Base-by-base conservation (phyloP, 2,888 invertebrate genomes). In the Idaea straminata region DNA sequence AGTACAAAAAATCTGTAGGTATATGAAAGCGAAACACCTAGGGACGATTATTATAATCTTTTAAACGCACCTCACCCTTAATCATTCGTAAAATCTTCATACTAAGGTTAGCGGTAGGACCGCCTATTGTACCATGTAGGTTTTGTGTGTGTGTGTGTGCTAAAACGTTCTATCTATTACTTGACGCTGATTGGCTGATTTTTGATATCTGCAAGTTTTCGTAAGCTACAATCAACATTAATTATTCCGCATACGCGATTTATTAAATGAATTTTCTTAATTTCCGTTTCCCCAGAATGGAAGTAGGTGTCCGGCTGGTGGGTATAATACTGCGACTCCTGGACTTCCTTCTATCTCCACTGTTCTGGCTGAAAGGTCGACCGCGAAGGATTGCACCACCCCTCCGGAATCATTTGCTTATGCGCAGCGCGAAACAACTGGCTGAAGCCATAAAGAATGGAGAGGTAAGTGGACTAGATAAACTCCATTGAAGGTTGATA, bases 371-470 rank as follows among this genome's bases (percentile, higher is more conserved):
- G 65, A 73, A 79, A 3, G 72, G 81, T 4, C 77, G 85, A 16
- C 77, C 79, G 64, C 71, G 71, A 15, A 74, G 79, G 6, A 75
- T 74, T 0, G 78, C 87, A 68, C 81, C 82, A 16, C 89, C 92
- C 0, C 86, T 94, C 0, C 81, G 76, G 16, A 87, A 94, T 74
- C 85, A 91, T 1, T 68, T 95, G 38, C 89, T 96, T 15, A 77
- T 93, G 66, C 84, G 91, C 66, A 93, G 95, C 74, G 96, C 94
- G 0, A 85, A 87, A 1, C 88, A 93, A 61, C 82, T 96, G 36
- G 95, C 95, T 0, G 87, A 85, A 16, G 93, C 91, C 73, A 94
- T 96, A 64, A 89, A 95, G 66, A 88, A 74, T 57, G 93, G 90
- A 79, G 89, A 95, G 87, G 95, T 95, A 78, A 87, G 84, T 70